Conservation (phyloP, 2,888 invertebrate species). For the Apocheima hispidaria region DNA sequence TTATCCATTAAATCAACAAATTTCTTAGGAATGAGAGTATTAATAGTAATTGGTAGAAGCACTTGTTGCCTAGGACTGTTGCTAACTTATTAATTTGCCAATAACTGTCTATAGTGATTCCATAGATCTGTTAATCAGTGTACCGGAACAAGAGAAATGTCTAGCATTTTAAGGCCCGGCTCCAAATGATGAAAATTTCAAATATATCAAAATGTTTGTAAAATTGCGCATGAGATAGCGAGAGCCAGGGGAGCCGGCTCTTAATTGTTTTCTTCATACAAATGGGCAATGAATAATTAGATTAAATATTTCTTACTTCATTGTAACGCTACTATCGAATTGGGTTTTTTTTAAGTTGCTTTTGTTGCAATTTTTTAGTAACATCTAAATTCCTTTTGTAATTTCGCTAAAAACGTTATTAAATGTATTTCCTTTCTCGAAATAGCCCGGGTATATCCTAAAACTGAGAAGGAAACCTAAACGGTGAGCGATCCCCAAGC, state of each 20-base stretch:
- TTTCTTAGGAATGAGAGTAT: neutral
- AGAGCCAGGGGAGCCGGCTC: too few species aligned
- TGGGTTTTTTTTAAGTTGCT: neutral
- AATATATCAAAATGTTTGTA: too few species aligned
- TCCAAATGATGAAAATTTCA: too few species aligned
- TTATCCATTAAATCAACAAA: neutral
- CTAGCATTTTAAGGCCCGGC: neutral
- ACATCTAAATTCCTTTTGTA: slow-evolving; percentile 6
- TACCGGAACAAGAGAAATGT: neutral
- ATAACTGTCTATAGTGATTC: slow-evolving; percentile 4
- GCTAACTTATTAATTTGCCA: slow-evolving; percentile 2
- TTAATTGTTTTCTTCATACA: too few species aligned
- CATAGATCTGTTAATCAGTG: neutral
- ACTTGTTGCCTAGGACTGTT: neutral
- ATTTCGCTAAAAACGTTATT: neutral
- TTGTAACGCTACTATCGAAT: too few species aligned
- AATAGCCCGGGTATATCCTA: too few species aligned
- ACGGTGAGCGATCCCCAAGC: too few species aligned
- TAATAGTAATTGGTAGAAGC: neutral
- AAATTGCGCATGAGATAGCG: too few species aligned
- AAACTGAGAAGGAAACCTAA: too few species aligned
- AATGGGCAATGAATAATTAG: too few species aligned
- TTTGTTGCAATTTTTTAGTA: neutral
- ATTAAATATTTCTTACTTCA: too few species aligned
- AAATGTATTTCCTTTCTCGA: neutral